Evolutionary conservation across 1,140 invertebrate species (phyloP).

Genomic region (Panagrolaimus sp.): DNA sequence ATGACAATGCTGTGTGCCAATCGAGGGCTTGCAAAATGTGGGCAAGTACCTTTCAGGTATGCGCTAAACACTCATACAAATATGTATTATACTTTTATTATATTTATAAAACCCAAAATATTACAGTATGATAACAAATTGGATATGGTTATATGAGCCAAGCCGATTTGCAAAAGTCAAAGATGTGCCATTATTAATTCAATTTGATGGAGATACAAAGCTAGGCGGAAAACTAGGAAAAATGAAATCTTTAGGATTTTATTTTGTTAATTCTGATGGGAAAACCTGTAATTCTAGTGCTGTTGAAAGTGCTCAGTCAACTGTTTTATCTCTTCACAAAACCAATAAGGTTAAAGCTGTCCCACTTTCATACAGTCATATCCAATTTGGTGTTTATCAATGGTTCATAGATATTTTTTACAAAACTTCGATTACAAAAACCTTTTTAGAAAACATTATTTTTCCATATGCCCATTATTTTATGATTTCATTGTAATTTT

Average conservation of each 20-base stretch:
- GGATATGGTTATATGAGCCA: slow-evolving; percentile 52
- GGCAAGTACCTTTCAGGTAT: neutral
- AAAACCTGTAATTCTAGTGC: slow-evolving; percentile 36
- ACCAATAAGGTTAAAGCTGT: neutral
- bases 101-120: too few species aligned
- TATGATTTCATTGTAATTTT: slow-evolving; percentile 49
- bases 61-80: too few species aligned
- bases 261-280: slow-evolving; percentile 43
- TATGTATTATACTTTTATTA: too few species aligned
- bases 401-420: slow-evolving; percentile 47
- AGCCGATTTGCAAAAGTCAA: neutral
- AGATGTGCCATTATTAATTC: slow-evolving; percentile 39
- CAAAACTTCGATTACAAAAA: slow-evolving; percentile 32
- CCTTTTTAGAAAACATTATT: slow-evolving; percentile 39
- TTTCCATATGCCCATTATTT: slow-evolving; percentile 54
- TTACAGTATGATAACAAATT: slow-evolving; percentile 47
- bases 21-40: slow-evolving; percentile 23
- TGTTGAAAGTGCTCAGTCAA: neutral
- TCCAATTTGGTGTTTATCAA: slow-evolving; percentile 52
- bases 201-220: slow-evolving; percentile 55
- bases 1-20: slow-evolving; percentile 34
- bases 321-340: neutral
- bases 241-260: slow-evolving; percentile 51
- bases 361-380: slow-evolving; percentile 39
- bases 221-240: slow-evolving; percentile 49